Evolutionary conservation across 2,888 invertebrate species (phyloP).

Genomic region (Aphidius colemani): DNA sequence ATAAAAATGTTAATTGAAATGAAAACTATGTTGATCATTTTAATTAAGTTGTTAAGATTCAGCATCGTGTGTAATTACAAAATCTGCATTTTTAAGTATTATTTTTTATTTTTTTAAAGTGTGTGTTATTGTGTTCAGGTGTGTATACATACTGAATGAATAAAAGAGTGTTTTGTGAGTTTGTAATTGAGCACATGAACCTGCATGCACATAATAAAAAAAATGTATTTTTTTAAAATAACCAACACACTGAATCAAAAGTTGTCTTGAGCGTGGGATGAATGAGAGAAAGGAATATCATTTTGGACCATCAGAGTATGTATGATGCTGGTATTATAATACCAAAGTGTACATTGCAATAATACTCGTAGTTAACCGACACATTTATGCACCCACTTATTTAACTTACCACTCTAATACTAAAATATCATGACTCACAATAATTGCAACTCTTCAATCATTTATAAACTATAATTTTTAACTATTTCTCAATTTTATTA

Average conservation of each 20-base stretch:
- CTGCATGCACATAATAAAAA: constrained; percentile 12
- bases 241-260: not conserved
- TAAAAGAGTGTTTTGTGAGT: constrained; percentile 1
- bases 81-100: no score
- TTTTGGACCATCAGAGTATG: constrained; percentile 26
- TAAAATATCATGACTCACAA: no score
- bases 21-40: not conserved
- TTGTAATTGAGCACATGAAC: constrained; percentile 20
- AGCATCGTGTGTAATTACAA: constrained; percentile 17
- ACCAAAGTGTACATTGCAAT: not conserved
- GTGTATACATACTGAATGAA: no score
- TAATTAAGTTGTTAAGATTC: constrained; percentile 22
- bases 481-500: no score
- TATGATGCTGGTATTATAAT: constrained; percentile 5
- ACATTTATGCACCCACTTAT: not conserved
- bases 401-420: not conserved
- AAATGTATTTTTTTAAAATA: not conserved
- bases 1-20: no score
- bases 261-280: constrained; percentile 25
- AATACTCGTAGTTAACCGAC: not conserved
- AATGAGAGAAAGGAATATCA: constrained; percentile 28
- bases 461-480: no score
- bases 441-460: no score
- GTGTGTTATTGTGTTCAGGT: no score
- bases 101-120: no score